phyloP scores from a whole-genome alignment of 2,888 invertebrate species.

The Epirrhoe alternata region DNA sequence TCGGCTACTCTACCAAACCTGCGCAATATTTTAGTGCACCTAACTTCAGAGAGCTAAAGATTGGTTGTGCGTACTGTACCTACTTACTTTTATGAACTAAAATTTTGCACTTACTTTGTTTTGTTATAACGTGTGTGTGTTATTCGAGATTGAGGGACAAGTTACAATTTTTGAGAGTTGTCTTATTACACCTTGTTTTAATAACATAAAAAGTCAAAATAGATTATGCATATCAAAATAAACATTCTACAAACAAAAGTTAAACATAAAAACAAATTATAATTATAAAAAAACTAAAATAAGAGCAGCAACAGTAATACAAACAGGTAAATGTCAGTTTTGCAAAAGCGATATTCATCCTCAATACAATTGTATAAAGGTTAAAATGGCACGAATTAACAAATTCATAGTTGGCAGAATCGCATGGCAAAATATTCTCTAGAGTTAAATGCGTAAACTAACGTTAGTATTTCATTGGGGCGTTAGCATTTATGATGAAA shows the following conservation, averaged over 20 bases:
- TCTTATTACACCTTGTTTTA: not conserved
- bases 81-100: no score
- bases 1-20: no score
- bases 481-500: conserved; percentile 4
- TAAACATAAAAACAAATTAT: not conserved
- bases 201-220: conserved; percentile 1
- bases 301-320: not conserved
- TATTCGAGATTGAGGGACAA: no score
- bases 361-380: conserved; percentile 16
- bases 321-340: conserved; percentile 6
- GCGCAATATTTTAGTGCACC: no score
- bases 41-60: no score
- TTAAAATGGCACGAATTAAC: conserved; percentile 30
- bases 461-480: conserved; percentile 13
- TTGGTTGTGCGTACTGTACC: no score
- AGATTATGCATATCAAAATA: conserved; percentile 11
- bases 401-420: conserved; percentile 46
- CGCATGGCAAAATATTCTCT: conserved; percentile 37
- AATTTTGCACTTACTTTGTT: no score
- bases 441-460: conserved; percentile 4
- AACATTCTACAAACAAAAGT: conserved; percentile 12
- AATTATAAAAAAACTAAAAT: not conserved
- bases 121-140: no score
- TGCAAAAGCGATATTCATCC: conserved; percentile 8
- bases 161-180: not conserved